These are phyloP conservation scores for Pyrochroa serraticornis DNA, from an alignment of 2,888 invertebrate species.

Conservation along the genomic window DNA sequence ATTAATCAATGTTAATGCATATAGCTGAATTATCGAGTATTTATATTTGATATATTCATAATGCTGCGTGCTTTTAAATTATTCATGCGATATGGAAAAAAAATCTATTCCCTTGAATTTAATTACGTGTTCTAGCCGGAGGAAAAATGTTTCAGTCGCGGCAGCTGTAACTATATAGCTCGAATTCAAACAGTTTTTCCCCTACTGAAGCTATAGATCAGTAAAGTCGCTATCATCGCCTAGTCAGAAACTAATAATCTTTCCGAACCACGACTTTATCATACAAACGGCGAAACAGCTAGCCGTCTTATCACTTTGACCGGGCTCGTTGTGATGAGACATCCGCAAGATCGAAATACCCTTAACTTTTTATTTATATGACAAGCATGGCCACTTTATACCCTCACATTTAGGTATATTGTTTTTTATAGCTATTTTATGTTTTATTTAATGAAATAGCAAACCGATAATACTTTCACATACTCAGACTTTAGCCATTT, in stretches of 20 bases:
- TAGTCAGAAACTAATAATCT: constrained; percentile 35
- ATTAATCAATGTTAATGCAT: constrained; percentile 25
- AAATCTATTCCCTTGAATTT: constrained; percentile 46
- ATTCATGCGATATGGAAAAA: constrained; percentile 41
- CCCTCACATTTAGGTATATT: constrained; percentile 41
- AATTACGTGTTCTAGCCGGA: constrained; percentile 49
- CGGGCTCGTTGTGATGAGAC: constrained; percentile 11
- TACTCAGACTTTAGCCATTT: constrained; percentile 28
- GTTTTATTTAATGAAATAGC: constrained; percentile 33
- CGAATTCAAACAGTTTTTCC: constrained; percentile 32
- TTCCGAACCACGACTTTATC: constrained; percentile 37
- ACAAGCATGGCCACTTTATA: constrained; percentile 31
- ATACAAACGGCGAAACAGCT: constrained; percentile 31
- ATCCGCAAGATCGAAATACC: constrained; percentile 18
- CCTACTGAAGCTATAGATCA: constrained; percentile 26
- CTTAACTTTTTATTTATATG: constrained; percentile 28
- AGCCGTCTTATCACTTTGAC: constrained; percentile 23
- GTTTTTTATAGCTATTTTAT: constrained; percentile 40
- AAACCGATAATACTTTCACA: constrained; percentile 29
- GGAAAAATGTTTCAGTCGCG: constrained; percentile 44
- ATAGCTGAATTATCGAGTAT: constrained; percentile 26
- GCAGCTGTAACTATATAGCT: constrained; percentile 45
- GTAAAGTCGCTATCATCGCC: constrained; percentile 27
- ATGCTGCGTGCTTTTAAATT: constrained; percentile 26
- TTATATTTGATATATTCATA: constrained; percentile 27